Evolutionary conservation across 2,113 vertebrate genomes (phyloP), one percentile per base, ranked within the genome.

Genomic region (Ochotona princeps): DNA sequence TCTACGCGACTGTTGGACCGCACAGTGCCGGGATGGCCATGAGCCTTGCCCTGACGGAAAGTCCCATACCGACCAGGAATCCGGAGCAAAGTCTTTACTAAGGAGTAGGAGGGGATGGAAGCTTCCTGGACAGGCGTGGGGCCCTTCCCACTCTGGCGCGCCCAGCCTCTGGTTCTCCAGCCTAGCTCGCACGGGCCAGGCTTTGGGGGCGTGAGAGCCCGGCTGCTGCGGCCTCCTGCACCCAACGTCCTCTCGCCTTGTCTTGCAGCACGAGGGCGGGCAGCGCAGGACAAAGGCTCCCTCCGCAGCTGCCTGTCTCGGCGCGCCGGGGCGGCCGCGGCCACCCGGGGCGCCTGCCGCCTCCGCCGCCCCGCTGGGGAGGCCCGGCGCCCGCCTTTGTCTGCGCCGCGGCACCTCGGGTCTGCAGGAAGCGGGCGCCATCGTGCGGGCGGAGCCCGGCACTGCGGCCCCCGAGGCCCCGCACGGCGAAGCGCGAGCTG

Each of bases 361-460:
- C 90, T 86, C 73, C 30, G n/a, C 80, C 8, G 80, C 92, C 61
- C 25, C 3, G 67, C 75, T 26, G 76, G 67, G 93, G 87, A 92
- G 91, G 87, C 95, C 80, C 0, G 18, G 51, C 78, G 1, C 83
- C 93, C 82, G 96, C 91, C 97, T 98, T 98, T 98, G 98, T 98
- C 97, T 97, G 89, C 65, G 17, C 60, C 9, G n/a, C 87, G 12
- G 54, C 8, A 69, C 78, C 93, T 90, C 57, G 78, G 65, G 96
- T 97, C 95, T 78, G 97, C 94, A 97, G 97, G 97, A 92, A 94
- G 97, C 95, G 96, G 96, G 98, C 97, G 97, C 98, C 98, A 98
- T 98, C 98, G 97, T 98, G 98, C 96, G 98, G 97, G 63, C 69
- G 0, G 44, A 86, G 44, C 8, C 1, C 0, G 61, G 88, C 90